phyloP scores from a whole-genome alignment of 2,797 vertebrate genomes.

The Enteromius mattozi region DNA sequence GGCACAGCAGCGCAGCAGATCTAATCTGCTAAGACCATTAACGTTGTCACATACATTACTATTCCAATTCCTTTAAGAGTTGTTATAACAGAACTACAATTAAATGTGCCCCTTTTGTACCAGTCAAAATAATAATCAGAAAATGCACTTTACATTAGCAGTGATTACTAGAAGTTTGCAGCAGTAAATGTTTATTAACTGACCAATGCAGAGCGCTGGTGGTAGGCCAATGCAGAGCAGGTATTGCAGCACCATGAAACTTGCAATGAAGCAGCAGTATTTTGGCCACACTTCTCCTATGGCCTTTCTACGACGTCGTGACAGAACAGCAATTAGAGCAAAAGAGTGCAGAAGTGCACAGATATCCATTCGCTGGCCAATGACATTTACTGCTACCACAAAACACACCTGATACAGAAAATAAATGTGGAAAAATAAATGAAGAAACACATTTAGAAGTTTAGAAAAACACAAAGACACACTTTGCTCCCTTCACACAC shows the following conservation, averaged over 20 bases:
- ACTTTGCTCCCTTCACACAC: too few relatives aligned
- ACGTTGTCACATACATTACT: too few relatives aligned
- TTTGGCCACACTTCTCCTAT: constrained; percentile 83
- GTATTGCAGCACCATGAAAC: constrained; percentile 79
- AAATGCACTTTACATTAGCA: background rate
- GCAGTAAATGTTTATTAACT: constrained; percentile 13
- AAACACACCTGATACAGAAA: constrained; percentile 73
- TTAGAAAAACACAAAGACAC: too few relatives aligned
- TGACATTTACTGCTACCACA: constrained; percentile 77
- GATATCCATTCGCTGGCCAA: constrained; percentile 81
- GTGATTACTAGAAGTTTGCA: background rate
- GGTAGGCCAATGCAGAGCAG: constrained; percentile 81
- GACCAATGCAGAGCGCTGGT: constrained; percentile 80
- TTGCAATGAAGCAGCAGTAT: constrained; percentile 81
- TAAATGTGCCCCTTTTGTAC: background rate
- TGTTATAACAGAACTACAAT: too few relatives aligned
- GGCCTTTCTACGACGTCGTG: constrained; percentile 77
- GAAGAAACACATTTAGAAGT: too few relatives aligned
- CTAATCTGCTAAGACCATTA: too few relatives aligned
- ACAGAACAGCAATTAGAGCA: constrained; percentile 76
- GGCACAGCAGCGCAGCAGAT: too few relatives aligned
- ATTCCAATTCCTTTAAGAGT: too few relatives aligned
- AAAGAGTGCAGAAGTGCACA: constrained; percentile 75
- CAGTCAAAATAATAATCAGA: background rate
- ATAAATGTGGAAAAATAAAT: background rate